Percentiles rank a stretch among this genome's conserved stretches.
Conservation (phyloP, 2,113 vertebrate species). For the Saguinus midas region DNA sequence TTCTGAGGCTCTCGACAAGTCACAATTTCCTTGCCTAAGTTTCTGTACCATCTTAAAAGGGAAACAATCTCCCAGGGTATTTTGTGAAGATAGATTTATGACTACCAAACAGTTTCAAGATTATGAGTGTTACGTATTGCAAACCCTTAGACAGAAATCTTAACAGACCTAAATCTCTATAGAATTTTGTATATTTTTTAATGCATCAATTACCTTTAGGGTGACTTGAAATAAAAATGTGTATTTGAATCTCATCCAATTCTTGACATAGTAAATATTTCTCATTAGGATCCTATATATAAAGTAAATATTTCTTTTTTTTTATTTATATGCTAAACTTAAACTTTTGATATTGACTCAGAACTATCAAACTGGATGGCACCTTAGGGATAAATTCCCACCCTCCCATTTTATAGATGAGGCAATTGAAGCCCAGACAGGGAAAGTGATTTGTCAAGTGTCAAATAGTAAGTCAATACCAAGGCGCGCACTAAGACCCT, state of each 20-base stretch:
- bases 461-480: background rate
- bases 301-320: background rate
- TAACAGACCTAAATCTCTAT: background rate
- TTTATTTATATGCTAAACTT: background rate
- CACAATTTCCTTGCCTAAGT: background rate
- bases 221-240: constrained; percentile 11
- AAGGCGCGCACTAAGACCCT: background rate
- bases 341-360: background rate
- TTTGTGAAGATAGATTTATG: background rate
- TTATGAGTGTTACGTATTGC: background rate
- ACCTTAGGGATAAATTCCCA: background rate
- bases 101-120: background rate
- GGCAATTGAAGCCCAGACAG: background rate
- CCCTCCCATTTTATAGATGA: background rate
- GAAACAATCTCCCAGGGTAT: background rate
- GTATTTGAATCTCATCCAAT: background rate
- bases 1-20: background rate
- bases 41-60: background rate
- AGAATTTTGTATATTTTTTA: background rate
- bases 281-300: constrained; percentile 8
- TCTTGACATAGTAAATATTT: background rate
- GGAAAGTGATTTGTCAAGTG: background rate
- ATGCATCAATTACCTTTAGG: background rate
- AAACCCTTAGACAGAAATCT: background rate
- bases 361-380: background rate